Base-by-base conservation (phyloP, 2,113 vertebrate species). In the Callionymus lyra region DNA sequence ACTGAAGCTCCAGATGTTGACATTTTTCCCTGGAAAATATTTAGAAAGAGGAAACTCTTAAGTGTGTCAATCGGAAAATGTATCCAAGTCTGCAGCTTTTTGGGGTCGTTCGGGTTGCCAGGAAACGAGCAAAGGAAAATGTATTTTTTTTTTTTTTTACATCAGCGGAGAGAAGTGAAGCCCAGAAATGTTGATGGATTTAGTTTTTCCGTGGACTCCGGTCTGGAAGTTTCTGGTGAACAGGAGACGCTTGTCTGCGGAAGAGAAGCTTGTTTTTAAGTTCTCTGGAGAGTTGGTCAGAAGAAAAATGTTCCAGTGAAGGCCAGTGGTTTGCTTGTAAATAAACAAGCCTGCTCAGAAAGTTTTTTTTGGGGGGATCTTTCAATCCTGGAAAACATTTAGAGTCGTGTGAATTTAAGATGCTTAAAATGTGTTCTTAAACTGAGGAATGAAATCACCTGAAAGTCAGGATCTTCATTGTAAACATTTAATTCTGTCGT, bases 101-200 rank as follows among this genome's bases (percentile, higher is more conserved):
- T 84, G 74, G 14, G 74, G 79, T 16, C 65, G 55, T 70, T 42
- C 70, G 41, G 19, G 64, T 76, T 77, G 84, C 85, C 87, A 86
- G 85, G 83, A 82, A 82, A 85, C 75, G 84, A 84, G 83, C 78
- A 80, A 86, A 18, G 56, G 78, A 80, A 87, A 87, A 81, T 84
- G 86, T 83, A 86, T 88, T 84, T 83, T 86, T 84, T 84, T 86
- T 83, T 86, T 88, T 84, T 83, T 86, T 84, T 83, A 75, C 79
- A 79, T 67, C 77, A 80, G 71, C 75, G 84, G 84, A 76, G 85
- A 80, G 53, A 68, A 48, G 71, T 77, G 73, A 76, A 79, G 76
- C 80, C 82, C 82, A 89, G 87, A 83, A 84, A 82, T 66, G 74
- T 78, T 32, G 40, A 68, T 59, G 58, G 56, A 60, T 64, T 71